A percentile compares a stretch with the other conserved stretches of the same genome.
Conservation (phyloP, 1,140 invertebrate species). For the Trialeurodes vaporariorum region DNA sequence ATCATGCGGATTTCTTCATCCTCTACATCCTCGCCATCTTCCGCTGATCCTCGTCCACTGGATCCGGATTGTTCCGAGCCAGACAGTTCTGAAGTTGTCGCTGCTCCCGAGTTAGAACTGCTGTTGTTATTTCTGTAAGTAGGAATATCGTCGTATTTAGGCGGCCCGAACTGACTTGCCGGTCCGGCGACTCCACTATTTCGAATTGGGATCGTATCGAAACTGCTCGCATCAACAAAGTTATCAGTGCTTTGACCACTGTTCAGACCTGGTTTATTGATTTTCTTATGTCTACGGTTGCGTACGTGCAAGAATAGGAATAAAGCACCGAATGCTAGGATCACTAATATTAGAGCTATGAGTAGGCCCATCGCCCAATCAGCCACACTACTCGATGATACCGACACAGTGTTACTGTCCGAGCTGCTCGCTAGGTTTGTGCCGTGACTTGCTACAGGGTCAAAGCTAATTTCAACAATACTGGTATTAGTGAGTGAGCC, state of each 20-base stretch:
- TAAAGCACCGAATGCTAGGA: slow-evolving; percentile 65
- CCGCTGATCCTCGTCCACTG: slow-evolving; percentile 82
- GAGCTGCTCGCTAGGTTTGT: slow-evolving; percentile 43
- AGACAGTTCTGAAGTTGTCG: slow-evolving; percentile 78
- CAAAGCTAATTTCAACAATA: slow-evolving; percentile 69
- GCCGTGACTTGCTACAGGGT: slow-evolving; percentile 47
- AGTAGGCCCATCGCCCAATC: slow-evolving; percentile 79
- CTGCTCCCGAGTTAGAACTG: slow-evolving; percentile 65
- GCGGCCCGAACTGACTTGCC: slow-evolving; percentile 65
- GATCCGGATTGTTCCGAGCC: slow-evolving; percentile 86
- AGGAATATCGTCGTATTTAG: slow-evolving; percentile 83
- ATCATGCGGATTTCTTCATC: slow-evolving; percentile 98
- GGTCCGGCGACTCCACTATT: slow-evolving; percentile 39
- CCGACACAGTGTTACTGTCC: slow-evolving; percentile 36
- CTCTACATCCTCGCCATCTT: slow-evolving; percentile 80
- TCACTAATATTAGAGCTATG: slow-evolving; percentile 64
- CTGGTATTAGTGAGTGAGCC: slow-evolving; percentile 74
- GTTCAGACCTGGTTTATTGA: slow-evolving; percentile 58
- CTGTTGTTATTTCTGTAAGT: slow-evolving; percentile 51
- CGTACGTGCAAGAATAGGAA: slow-evolving; percentile 74
- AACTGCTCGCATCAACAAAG: slow-evolving; percentile 70
- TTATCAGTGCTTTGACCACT: slow-evolving; percentile 48
- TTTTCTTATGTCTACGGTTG: slow-evolving; percentile 67
- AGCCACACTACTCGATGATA: slow-evolving; percentile 52
- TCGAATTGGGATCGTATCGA: slow-evolving; percentile 71